Percentiles rank a stretch among this genome's conserved stretches.
These are phyloP conservation scores for Trachymyrmex septentrionalis DNA, from an alignment of 1,140 invertebrate species.

Conservation along the genomic window DNA sequence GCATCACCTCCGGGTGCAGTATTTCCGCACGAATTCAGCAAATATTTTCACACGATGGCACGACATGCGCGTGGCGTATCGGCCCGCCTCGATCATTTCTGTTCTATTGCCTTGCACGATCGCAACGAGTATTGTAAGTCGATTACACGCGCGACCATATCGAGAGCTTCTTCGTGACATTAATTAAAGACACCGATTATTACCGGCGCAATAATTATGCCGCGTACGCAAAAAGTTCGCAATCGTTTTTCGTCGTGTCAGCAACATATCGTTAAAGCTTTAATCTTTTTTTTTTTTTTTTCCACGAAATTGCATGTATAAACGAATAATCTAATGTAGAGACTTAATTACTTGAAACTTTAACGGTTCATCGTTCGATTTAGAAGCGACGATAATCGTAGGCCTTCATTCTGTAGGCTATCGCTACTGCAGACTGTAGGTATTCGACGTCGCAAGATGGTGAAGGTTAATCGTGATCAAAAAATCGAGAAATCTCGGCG, in stretches of 20 bases:
- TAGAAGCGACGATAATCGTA: background rate
- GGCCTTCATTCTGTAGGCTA: no score
- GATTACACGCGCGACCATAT: slow-evolving; percentile 21
- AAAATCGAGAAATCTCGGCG: background rate
- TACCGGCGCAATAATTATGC: slow-evolving; percentile 6
- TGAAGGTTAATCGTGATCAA: background rate
- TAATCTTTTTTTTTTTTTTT: slow-evolving; percentile 1
- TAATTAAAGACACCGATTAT: slow-evolving; percentile 40
- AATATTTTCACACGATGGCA: slow-evolving; percentile 59
- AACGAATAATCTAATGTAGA: background rate
- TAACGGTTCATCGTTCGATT: background rate
- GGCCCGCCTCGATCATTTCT: slow-evolving; percentile 14
- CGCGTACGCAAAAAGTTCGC: slow-evolving; percentile 1
- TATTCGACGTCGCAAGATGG: background rate
- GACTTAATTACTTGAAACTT: background rate
- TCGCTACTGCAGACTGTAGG: no score
- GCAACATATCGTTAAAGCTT: background rate
- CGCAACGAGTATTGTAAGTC: slow-evolving; percentile 20
- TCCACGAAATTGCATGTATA: background rate
- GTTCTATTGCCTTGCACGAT: background rate
- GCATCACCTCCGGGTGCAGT: slow-evolving; percentile 45
- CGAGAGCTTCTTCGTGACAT: background rate
- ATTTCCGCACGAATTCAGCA: slow-evolving; percentile 63
- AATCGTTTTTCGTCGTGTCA: background rate
- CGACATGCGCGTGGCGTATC: slow-evolving; percentile 6